A percentile compares a stretch with the other conserved stretches of the same genome.
phyloP scores from a whole-genome alignment of 2,888 invertebrate genomes.

The Hemaris fuciformis region DNA sequence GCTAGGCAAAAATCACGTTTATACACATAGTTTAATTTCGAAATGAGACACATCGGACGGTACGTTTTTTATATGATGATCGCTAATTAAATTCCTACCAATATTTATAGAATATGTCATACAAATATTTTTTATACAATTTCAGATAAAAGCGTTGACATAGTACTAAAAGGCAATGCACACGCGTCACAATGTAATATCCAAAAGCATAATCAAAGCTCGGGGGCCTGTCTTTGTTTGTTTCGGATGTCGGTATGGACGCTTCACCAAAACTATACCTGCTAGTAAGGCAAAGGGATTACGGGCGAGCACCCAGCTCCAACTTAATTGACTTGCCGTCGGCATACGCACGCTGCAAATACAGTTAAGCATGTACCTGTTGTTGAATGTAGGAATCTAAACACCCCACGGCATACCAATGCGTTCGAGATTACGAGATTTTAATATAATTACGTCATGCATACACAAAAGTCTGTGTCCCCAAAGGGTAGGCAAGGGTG shows the following conservation, averaged over 20 bases:
- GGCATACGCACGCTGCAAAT: neutral
- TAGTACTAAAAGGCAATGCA: neutral
- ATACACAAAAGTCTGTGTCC: no score
- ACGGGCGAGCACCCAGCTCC: neutral
- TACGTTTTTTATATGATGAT: no score
- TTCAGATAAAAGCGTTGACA: neutral
- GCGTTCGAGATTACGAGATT: neutral
- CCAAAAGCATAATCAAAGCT: neutral
- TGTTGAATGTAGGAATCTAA: neutral
- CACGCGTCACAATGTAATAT: neutral
- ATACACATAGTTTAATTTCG: no score
- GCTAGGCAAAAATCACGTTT: no score
- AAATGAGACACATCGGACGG: no score
- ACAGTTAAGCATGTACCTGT: neutral
- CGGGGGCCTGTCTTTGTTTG: neutral
- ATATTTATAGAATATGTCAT: neutral
- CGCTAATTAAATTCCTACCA: neutral
- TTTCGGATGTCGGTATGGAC: neutral
- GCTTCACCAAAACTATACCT: neutral
- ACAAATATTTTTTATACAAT: neutral
- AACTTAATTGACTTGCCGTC: slow-evolving; percentile 1
- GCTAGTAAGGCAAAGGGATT: neutral
- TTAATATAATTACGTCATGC: no score
- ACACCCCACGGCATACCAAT: neutral
- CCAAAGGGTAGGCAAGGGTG: no score